phyloP scores from a whole-genome alignment of 2,797 vertebrate species.

The Pipistrellus pipistrellus region DNA sequence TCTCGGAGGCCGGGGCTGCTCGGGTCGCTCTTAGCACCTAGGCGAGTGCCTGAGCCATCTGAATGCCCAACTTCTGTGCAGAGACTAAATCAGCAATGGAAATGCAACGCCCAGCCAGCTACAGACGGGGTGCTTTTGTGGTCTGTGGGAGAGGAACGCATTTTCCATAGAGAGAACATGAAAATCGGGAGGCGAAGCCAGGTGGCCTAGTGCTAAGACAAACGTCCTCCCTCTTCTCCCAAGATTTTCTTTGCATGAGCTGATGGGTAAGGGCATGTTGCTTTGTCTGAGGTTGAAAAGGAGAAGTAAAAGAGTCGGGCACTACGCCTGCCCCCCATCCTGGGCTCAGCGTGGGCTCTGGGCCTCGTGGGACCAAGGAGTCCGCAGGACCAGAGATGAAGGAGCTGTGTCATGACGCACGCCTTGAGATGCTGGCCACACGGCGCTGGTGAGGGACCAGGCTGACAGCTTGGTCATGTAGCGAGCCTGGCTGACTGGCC shows the following conservation, averaged over 20 bases:
- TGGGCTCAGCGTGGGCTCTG: neutral
- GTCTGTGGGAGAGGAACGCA: neutral
- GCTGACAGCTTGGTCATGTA: too few species aligned
- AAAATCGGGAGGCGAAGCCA: neutral
- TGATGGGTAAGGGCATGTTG: neutral
- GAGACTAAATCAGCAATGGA: neutral
- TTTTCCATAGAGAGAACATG: neutral
- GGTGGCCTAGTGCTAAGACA: neutral
- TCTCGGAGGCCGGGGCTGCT: neutral
- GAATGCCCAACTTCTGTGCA: neutral
- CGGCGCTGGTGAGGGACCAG: neutral
- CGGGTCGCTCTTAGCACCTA: neutral
- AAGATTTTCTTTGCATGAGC: neutral
- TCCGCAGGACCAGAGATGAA: neutral
- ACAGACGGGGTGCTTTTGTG: neutral
- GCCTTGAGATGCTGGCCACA: neutral
- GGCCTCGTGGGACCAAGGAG: neutral
- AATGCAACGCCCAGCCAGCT: neutral
- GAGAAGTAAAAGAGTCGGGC: neutral
- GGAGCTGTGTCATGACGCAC: neutral
- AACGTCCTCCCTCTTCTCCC: neutral
- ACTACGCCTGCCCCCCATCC: neutral
- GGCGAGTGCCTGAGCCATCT: neutral
- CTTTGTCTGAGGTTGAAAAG: neutral
- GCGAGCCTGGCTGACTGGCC: neutral